Percentiles rank a stretch among this genome's conserved stretches.
phyloP scores from a whole-genome alignment of 2,797 vertebrate genomes.

The Chaenodraco wilsoni region DNA sequence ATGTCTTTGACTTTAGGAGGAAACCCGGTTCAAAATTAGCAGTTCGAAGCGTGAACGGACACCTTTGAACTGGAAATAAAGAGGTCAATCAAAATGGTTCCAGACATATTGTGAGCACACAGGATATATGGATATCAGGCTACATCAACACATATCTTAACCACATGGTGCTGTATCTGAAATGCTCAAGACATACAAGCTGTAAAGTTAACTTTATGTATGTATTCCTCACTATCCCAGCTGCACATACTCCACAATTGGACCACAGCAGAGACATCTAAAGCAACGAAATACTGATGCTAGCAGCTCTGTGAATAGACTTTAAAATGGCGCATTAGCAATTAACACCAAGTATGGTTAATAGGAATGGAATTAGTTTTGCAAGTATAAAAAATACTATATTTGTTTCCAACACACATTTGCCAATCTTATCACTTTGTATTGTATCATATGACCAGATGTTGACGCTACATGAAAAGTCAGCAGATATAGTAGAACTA shows the following conservation, averaged over 20 bases:
- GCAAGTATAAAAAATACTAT: not conserved
- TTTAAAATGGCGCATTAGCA: not conserved
- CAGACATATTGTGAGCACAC: slow-evolving; percentile 3
- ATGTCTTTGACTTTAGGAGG: slow-evolving; percentile 2
- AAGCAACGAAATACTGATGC: not conserved
- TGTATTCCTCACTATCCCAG: slow-evolving; percentile 16
- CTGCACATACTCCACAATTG: slow-evolving; percentile 11
- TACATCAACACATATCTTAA: not conserved
- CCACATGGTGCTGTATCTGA: slow-evolving; percentile 16
- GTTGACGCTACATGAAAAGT: not conserved
- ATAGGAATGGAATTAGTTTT: not conserved
- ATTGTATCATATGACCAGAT: not conserved
- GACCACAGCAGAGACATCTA: not conserved
- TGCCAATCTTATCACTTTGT: no score
- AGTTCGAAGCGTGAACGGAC: slow-evolving; percentile 5
- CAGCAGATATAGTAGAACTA: not conserved
- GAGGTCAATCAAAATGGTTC: not conserved
- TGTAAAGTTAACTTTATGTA: slow-evolving; percentile 10
- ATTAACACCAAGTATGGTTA: not conserved
- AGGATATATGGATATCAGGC: slow-evolving; percentile 13
- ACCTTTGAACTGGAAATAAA: slow-evolving; percentile 7
- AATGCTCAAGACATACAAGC: slow-evolving; percentile 11
- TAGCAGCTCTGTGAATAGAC: not conserved
- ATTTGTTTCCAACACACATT: no score
- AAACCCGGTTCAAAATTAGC: slow-evolving; percentile 6